A percentile compares a stretch with the other conserved stretches of the same genome.
Conservation (phyloP, 2,797 vertebrate genomes). For the Catharus ustulatus region DNA sequence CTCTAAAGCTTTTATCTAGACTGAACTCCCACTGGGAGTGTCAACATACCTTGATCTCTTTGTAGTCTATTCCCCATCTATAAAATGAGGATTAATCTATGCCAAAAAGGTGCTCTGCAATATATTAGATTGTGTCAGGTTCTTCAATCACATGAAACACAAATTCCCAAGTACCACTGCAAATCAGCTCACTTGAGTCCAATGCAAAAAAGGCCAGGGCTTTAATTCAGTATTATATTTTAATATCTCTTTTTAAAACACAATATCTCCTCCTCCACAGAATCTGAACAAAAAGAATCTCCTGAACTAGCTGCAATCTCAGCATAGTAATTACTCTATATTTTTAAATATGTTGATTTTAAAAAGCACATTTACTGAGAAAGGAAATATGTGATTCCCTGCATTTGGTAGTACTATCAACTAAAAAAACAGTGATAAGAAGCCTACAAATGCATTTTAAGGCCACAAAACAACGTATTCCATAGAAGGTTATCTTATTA, state of each 20-base stretch:
- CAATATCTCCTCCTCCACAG: background rate
- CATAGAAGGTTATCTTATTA: background rate
- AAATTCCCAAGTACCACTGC: background rate
- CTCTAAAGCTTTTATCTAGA: slow-evolving; percentile 59
- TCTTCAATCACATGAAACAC: slow-evolving; percentile 28
- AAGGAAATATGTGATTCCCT: background rate
- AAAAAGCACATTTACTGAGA: background rate
- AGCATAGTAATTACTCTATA: background rate
- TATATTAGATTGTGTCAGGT: slow-evolving; percentile 20
- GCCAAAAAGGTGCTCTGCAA: slow-evolving; percentile 48
- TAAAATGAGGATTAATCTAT: slow-evolving; percentile 53
- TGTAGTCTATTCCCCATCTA: slow-evolving; percentile 35
- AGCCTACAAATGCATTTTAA: background rate
- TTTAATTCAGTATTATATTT: background rate
- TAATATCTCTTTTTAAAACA: background rate
- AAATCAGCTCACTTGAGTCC: background rate
- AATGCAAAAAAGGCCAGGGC: background rate
- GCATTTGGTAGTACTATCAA: background rate
- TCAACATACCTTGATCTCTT: slow-evolving; percentile 55
- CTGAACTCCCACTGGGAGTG: slow-evolving; percentile 44
- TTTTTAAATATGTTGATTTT: background rate
- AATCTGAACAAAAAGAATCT: slow-evolving; percentile 3
- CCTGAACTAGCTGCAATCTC: background rate
- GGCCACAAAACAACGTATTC: background rate
- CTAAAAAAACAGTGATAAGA: background rate